Evolutionary conservation across 2,888 invertebrate genomes (phyloP), one percentile per base, ranked within the genome.

Genomic region (Sphecodes monilicornis): DNA sequence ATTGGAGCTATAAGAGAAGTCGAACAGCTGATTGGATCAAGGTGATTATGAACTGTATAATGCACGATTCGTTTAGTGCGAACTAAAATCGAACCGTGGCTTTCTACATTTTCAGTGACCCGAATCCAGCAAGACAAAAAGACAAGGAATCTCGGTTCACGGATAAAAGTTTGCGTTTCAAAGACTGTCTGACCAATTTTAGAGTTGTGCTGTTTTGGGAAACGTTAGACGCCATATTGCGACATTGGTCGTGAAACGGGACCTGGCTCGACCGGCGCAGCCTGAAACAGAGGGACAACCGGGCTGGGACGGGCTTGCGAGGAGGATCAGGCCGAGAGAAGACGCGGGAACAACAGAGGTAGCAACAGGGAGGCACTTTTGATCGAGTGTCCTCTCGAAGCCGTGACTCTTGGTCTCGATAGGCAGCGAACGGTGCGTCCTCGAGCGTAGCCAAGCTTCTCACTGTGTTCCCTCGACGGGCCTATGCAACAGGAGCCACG

Each of bases 361-460:
- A 89, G 90, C 88, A 90, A 91, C 91, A 89, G 92, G 92, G 89
- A 88, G 92, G 89, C 87, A 92, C 93, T 93, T 92, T 91, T 91
- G 90, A 93, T 92, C 91, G 91, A 93, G 93, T 90, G 90, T 89
- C 90, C 89, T 89, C 91, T 91, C 89, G 91, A 92, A 91, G 66
- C 11, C 91, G 91, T 86, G 80, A 89, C 88, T 84, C 75, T 50
- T 6, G 75, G 89, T 86, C 70, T 77, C 88, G 90, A 92, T 91
- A 90, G 89, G 66, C 87, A 84, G 88, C 85, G 88, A 91, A 83
- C 87, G 84, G 79, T 54, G 46, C 64, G 41, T 68, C 66, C 64
- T 74, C 84, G 69, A 78, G 60, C 46, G 64, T 64, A 18, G 66
- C 66, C 66, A 66, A 79, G 36, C 73, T 32, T 32, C 57, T 76